Percentiles rank a stretch among this genome's conserved stretches.
phyloP scores from a whole-genome alignment of 1,140 invertebrate genomes.

The Macrosteles quadrilineatus region DNA sequence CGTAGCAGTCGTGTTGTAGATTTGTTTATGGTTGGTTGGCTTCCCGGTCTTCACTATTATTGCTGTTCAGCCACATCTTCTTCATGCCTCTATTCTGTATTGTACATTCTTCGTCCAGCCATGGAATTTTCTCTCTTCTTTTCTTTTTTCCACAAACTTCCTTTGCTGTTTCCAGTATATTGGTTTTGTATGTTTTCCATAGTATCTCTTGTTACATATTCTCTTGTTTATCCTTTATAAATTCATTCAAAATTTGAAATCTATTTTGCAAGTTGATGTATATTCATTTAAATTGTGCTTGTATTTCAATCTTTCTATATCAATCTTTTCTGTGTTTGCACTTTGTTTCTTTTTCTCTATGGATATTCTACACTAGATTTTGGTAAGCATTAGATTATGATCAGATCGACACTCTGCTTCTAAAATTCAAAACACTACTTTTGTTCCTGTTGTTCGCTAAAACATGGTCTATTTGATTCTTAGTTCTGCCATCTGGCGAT shows the following conservation, averaged over 20 bases:
- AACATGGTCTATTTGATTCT: constrained; percentile 39
- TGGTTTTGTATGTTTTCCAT: no score
- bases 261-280: background rate
- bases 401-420: constrained; percentile 36
- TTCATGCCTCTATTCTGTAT: no score
- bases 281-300: background rate
- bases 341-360: background rate
- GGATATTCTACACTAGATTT: constrained; percentile 22
- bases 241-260: background rate
- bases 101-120: no score
- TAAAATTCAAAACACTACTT: constrained; percentile 26
- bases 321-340: background rate
- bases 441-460: constrained; percentile 29
- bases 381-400: constrained; percentile 32
- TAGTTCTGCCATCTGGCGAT: constrained; percentile 34
- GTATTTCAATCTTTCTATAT: constrained; percentile 12
- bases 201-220: no score
- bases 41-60: no score
- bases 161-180: no score
- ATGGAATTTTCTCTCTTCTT: no score
- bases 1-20: no score
- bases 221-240: no score
- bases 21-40: no score
- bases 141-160: no score
- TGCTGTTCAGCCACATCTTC: no score